Conservation (phyloP, 2,113 vertebrate genomes). For the Micromys minutus region DNA sequence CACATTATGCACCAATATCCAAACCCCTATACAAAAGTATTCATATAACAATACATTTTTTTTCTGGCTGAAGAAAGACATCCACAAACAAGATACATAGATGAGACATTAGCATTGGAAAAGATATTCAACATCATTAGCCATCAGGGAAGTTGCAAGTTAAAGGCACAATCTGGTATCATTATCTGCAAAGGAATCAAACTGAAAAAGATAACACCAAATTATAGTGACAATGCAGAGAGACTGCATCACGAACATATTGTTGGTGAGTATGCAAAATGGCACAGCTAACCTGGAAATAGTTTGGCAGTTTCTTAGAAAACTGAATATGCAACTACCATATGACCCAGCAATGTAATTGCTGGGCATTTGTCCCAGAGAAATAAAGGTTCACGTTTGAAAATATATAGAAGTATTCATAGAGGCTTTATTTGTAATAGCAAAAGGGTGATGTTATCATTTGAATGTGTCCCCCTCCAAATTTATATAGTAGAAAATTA, state of each 20-base stretch:
- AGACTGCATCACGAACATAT: slow-evolving; percentile 8
- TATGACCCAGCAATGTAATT: not conserved
- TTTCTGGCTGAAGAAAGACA: slow-evolving; percentile 20
- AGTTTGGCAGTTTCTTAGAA: slow-evolving; percentile 23
- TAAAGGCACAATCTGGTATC: slow-evolving; percentile 14
- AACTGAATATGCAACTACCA: slow-evolving; percentile 34
- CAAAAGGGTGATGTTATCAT: not conserved
- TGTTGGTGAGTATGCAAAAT: slow-evolving; percentile 22
- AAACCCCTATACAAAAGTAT: not conserved
- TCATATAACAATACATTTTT: slow-evolving; percentile 9
- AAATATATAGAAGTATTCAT: not conserved
- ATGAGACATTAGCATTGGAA: slow-evolving; percentile 18
- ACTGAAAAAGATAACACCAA: slow-evolving; percentile 44
- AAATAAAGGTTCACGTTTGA: slow-evolving; percentile 19
- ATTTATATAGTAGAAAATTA: not conserved
- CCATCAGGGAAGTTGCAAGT: slow-evolving; percentile 10
- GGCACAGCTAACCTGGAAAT: slow-evolving; percentile 13
- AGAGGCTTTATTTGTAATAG: slow-evolving; percentile 20
- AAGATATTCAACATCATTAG: slow-evolving; percentile 46
- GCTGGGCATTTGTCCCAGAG: not conserved
- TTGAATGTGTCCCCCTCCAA: not conserved
- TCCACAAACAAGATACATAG: not conserved
- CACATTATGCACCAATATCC: not conserved
- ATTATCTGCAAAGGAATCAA: slow-evolving; percentile 40
- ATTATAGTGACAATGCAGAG: slow-evolving; percentile 5